These are phyloP conservation scores for Trachemys scripta DNA, from an alignment of 2,113 vertebrate species.

Conservation along the genomic window DNA sequence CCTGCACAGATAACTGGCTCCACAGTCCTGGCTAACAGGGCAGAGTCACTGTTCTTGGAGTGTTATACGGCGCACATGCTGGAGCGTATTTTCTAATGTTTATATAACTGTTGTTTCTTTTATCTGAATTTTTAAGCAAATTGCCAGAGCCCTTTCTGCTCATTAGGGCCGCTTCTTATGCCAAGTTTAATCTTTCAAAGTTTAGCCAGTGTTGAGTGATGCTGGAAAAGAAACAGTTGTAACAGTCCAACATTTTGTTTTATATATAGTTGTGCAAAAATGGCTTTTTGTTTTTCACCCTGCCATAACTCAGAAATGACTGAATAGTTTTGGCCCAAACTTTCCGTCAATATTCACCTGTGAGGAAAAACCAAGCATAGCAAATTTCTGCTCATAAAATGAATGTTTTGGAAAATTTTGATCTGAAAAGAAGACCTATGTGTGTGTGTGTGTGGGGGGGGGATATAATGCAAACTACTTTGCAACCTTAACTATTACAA, in stretches of 20 bases:
- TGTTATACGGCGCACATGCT: neutral
- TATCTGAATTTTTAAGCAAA: conserved; percentile 55
- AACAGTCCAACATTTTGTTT: neutral
- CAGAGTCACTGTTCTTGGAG: neutral
- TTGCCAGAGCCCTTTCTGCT: conserved; percentile 52
- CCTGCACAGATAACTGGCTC: neutral
- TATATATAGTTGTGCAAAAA: conserved; percentile 54
- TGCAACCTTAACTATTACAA: neutral
- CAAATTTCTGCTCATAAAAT: conserved; percentile 12
- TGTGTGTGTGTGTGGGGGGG: neutral
- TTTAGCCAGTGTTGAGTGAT: conserved; percentile 24
- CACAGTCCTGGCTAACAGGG: neutral
- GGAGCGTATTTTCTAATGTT: neutral
- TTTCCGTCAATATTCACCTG: conserved; percentile 56
- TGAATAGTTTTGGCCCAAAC: conserved; percentile 55
- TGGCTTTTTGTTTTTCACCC: neutral
- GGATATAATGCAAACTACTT: neutral
- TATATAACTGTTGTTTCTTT: conserved; percentile 34
- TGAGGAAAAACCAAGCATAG: conserved; percentile 18
- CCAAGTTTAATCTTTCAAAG: conserved; percentile 39
- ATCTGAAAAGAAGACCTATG: neutral
- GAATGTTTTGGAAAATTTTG: conserved; percentile 24
- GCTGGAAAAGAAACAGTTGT: conserved; percentile 22
- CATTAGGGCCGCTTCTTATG: neutral
- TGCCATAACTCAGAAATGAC: conserved; percentile 65